Evolutionary conservation across 2,888 invertebrate genomes (phyloP), one percentile per base, ranked within the genome.

Genomic region (Geophilus truncorum): DNA sequence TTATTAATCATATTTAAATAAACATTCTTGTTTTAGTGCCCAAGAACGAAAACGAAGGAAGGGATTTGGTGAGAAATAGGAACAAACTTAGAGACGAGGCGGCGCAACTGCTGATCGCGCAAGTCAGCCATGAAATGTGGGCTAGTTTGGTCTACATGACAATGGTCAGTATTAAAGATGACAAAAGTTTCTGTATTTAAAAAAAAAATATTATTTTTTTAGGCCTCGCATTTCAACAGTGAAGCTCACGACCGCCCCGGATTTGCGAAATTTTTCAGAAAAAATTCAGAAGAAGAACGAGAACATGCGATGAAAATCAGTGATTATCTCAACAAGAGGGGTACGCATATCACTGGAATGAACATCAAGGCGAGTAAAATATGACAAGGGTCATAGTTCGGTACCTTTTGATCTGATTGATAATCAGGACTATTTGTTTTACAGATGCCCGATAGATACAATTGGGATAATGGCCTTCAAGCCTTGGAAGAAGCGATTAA

Each of bases 221-320:
- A 90, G 90, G 95, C 92, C 9, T 93, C 94, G 0, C 90, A 94
- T 87, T 96, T 95, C 88, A 91, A 93, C 7, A 90, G 90, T 82
- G 94, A 94, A 85, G 88, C 88, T 25, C 88, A 93, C 75, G 95
- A 94, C 88, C 91, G 95, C 81, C 95, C 94, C 2, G 97, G 96
- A 9, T 94, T 97, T 85, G 92, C 94, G 3, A 93, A 96, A 84
- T 88, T 94, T 84, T 96, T 96, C 90, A 92, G 95, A 86, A 92
- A 93, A 1, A 90, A 93, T 0, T 94, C 95, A 0, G 90, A 90
- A 12, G 97, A 97, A 86, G 97, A 97, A 87, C 90, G 96, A 79
- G 91, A 93, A 81, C 97, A 97, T 86, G 96, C 95, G 0, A 92
- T 93, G 85, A 94, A 94, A 86, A 89, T 97, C 36, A 93, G 97